These are phyloP conservation scores for Sebastes diaconus DNA, from an alignment of 2,797 vertebrate genomes.

Conservation along the genomic window DNA sequence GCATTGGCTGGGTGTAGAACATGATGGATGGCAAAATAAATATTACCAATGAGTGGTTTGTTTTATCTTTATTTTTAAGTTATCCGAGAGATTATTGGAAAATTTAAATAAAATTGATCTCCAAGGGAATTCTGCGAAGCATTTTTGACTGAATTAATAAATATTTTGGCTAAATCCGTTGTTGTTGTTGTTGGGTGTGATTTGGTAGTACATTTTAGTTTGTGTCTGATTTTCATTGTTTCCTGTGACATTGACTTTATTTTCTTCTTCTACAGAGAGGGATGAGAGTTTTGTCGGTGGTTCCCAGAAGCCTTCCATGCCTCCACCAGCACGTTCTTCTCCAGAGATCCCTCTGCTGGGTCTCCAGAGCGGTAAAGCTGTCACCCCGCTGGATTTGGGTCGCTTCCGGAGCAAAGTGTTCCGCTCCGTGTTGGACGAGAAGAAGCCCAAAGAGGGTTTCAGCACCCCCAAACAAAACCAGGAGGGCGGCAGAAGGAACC, in stretches of 20 bases:
- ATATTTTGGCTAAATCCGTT: accelerated
- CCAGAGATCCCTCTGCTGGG: conserved; percentile 75
- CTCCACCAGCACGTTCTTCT: conserved; percentile 48
- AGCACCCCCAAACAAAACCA: conserved; percentile 56
- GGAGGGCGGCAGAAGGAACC: conserved; percentile 53
- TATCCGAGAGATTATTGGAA: background rate
- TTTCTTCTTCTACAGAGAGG: conserved; percentile 62
- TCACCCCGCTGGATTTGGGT: conserved; percentile 92
- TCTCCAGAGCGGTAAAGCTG: conserved; percentile 78
- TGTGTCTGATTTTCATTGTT: background rate
- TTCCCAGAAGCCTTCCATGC: conserved; percentile 75
- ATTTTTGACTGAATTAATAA: background rate
- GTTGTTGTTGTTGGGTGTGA: background rate
- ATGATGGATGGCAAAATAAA: background rate
- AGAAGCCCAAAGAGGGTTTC: conserved; percentile 69
- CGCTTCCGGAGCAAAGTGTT: conserved; percentile 93
- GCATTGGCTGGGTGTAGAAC: background rate
- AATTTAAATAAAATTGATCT: no score
- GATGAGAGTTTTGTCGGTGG: conserved; percentile 80
- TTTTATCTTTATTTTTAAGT: background rate
- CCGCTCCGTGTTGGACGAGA: conserved; percentile 84
- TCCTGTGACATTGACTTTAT: background rate
- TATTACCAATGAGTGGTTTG: background rate
- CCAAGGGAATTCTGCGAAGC: background rate
- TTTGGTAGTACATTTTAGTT: background rate